Evolutionary conservation across 2,888 invertebrate genomes (phyloP).

Genomic region (Tenthredo livida): DNA sequence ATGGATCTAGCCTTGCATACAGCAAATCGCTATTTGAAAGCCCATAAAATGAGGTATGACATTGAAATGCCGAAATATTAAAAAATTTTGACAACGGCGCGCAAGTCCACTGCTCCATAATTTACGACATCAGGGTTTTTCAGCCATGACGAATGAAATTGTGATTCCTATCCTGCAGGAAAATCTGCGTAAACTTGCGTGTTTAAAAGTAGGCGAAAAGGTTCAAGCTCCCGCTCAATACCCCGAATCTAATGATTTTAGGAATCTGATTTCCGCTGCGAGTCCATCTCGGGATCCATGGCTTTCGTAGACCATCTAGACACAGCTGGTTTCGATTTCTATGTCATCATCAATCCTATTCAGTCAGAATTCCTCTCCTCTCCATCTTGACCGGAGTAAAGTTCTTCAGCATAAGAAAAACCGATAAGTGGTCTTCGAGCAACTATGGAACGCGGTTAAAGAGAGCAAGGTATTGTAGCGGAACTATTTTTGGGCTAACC

Average conservation of each 20-base stretch:
- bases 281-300: constrained; percentile 63
- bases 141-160: constrained; percentile 66
- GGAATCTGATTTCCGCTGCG: constrained; percentile 59
- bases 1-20: too few relatives aligned
- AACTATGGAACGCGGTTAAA: constrained; percentile 63
- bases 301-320: constrained; percentile 57
- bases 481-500: too few relatives aligned
- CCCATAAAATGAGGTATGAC: too few relatives aligned
- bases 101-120: too few relatives aligned
- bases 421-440: constrained; percentile 57
- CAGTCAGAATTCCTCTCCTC: not conserved
- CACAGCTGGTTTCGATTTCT: constrained; percentile 59
- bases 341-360: constrained; percentile 56
- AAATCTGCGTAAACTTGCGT: constrained; percentile 64
- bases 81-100: too few relatives aligned
- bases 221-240: constrained; percentile 66
- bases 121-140: constrained; percentile 17
- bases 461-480: constrained; percentile 64
- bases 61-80: too few relatives aligned
- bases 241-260: constrained; percentile 63
- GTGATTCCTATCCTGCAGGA: constrained; percentile 62
- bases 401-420: too few relatives aligned
- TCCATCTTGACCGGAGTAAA: too few relatives aligned
- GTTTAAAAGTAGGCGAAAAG: constrained; percentile 65
- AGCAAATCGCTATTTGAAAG: too few relatives aligned